Evolutionary conservation across 2,797 vertebrate species (phyloP).

Genomic region (Oreochromis grahami): DNA sequence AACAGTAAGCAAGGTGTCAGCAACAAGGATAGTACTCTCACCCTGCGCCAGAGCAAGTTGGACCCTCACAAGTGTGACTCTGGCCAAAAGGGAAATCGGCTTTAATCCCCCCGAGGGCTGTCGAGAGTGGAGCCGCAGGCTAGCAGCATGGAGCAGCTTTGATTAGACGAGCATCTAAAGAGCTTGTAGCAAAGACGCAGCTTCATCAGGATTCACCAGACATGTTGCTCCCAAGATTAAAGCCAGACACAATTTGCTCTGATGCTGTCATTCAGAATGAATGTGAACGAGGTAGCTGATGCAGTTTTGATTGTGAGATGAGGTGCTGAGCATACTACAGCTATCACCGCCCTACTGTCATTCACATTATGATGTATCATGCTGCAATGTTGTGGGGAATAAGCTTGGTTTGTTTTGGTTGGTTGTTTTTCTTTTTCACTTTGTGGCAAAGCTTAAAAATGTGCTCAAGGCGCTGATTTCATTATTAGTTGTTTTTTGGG

Average conservation of each 20-base stretch:
- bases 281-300: conserved; percentile 34
- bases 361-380: neutral
- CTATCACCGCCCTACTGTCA: neutral
- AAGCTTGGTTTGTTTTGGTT: neutral
- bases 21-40: conserved; percentile 49
- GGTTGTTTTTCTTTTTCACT: neutral
- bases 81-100: conserved; percentile 60
- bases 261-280: conserved; percentile 40
- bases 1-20: conserved; percentile 54
- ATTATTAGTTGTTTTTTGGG: neutral
- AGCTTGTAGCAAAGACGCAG: conserved; percentile 27
- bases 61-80: conserved; percentile 40
- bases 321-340: neutral
- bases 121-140: conserved; percentile 20
- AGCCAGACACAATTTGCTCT: conserved; percentile 51
- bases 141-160: conserved; percentile 41
- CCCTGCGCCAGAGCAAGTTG: conserved; percentile 4
- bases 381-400: neutral
- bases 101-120: conserved; percentile 44
- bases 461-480: conserved; percentile 6
- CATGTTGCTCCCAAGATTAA: conserved; percentile 57
- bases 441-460: conserved; percentile 10
- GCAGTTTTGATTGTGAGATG: conserved; percentile 17
- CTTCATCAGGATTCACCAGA: conserved; percentile 66
- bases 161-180: conserved; percentile 54